Evolutionary conservation across 1,140 invertebrate species (phyloP), one percentile per base, ranked within the genome.

Genomic region (Samia ricini): DNA sequence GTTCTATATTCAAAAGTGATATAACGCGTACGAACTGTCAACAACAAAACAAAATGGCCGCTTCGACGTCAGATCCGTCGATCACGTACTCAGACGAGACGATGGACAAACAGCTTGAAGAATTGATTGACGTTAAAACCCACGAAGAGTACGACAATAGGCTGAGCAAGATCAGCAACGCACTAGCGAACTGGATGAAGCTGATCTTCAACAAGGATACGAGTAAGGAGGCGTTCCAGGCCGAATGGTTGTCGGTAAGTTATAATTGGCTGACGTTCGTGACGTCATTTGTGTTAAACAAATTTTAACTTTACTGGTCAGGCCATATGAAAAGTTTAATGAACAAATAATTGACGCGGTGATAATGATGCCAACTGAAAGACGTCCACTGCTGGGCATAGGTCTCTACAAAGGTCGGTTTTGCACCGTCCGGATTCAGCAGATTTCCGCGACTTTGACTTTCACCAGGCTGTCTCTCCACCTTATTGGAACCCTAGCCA

Each of bases 231-330:
- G 75, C 79, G 8, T 91, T 90, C 54, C 74, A 80, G 20, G 79
- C 89, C 0, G 77, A 76, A 24, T 81, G 80, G 79, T 75, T 88
- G 56, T 78, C 81, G 23, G 89, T 90, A 69, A 88, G 89, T 84
- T 8, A 18, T 24, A n/a, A 29, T 6, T 33, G 0, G 4, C 15
- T 3, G 22, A 10, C 23, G 8, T 26, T 21, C n/a, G 21, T 8
- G n/a, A n/a, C n/a, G n/a, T n/a, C n/a, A n/a, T n/a, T n/a, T n/a
- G n/a, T n/a, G n/a, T n/a, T n/a, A n/a, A n/a, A n/a, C n/a, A n/a
- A n/a, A n/a, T n/a, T n/a, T n/a, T n/a, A n/a, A n/a, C n/a, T n/a
- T n/a, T n/a, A n/a, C n/a, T n/a, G n/a, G n/a, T n/a, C n/a, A n/a
- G n/a, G n/a, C n/a, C n/a, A n/a, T n/a, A n/a, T n/a, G n/a, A n/a